Evolutionary conservation across 2,797 vertebrate genomes (phyloP), one percentile per base, ranked within the genome.

Genomic region (Protonibea diacanthus): DNA sequence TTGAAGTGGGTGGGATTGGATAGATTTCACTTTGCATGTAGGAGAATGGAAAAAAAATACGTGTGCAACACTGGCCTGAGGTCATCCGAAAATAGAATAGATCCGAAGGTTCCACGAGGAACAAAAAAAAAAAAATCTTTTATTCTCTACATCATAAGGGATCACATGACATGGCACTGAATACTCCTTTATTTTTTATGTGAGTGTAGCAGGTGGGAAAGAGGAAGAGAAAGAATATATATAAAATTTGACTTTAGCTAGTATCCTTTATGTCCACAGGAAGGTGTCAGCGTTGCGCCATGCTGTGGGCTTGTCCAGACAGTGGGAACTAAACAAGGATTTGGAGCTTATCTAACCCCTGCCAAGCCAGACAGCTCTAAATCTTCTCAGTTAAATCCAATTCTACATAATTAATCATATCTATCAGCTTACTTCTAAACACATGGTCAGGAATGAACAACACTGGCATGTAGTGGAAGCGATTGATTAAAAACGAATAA

Each of bases 301-400:
- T 51, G 63, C 48, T 66, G 59, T 23, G 65, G 48, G 64, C 63
- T 81, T 81, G 57, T 89, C 83, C 74, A 87, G 86, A 92, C 87
- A 81, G 81, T 51, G 40, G 71, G 73, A 89, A 76, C 86, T 74
- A 85, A 89, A 87, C 85, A 88, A 88, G 89, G 92, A 91, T 93
- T 93, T 90, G 80, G 67, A 82, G 88, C 71, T 93, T 90, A 91
- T 87, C 86, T 87, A 88, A 85, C 68, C 70, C 82, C 79, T 80
- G 76, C 84, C 89, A 86, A 86, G 82, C 80, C 86, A 91, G 89
- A 92, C 88, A 76, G 65, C 66, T 77, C 76, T 84, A 90, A 89
- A 88, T 83, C 87, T 89, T 79, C 82, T 90, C 82, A 79, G 62
- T 66, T 73, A 89, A 93, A 94, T 94, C 93, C 84, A 91, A 85